Percentiles rank a stretch among this genome's conserved stretches.
Conservation (phyloP, 2,113 vertebrate species). For the Myrmecophaga tridactyla region DNA sequence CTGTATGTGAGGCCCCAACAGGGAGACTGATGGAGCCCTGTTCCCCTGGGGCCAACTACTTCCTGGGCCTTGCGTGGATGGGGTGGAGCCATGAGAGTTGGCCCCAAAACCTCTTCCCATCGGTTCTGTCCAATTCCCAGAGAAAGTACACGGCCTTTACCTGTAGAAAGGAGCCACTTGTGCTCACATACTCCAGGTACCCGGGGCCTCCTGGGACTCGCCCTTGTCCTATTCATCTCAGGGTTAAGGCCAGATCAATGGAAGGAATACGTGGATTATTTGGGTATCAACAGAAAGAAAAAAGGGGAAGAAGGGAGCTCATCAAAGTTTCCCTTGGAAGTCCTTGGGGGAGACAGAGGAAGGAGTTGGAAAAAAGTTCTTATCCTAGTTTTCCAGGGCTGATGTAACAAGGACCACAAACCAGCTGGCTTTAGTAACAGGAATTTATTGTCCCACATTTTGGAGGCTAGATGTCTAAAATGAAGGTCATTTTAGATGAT, state of each 20-base stretch:
- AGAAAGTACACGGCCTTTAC: not conserved
- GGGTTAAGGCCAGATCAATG: not conserved
- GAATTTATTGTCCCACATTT: too few species aligned
- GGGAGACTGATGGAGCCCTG: not conserved
- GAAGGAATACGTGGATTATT: not conserved
- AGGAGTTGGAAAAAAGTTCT: too few species aligned
- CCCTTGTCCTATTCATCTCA: not conserved
- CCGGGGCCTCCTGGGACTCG: not conserved
- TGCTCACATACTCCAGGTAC: not conserved
- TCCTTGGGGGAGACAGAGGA: not conserved
- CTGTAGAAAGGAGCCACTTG: not conserved
- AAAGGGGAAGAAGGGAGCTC: not conserved
- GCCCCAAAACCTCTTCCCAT: not conserved
- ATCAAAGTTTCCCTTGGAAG: not conserved
- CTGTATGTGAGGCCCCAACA: too few species aligned
- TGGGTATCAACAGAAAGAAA: not conserved
- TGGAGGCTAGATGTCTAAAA: too few species aligned
- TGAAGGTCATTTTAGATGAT: too few species aligned
- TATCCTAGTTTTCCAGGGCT: too few species aligned
- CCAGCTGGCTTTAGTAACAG: too few species aligned
- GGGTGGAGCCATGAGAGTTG: not conserved
- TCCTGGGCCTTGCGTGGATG: not conserved
- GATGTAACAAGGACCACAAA: too few species aligned
- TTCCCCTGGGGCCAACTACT: not conserved
- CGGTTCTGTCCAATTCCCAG: not conserved